Evolutionary conservation across 64 coral and sea anemone species (phyloP), one percentile per base, ranked within the genome.

Genomic region (Montipora cactus): DNA sequence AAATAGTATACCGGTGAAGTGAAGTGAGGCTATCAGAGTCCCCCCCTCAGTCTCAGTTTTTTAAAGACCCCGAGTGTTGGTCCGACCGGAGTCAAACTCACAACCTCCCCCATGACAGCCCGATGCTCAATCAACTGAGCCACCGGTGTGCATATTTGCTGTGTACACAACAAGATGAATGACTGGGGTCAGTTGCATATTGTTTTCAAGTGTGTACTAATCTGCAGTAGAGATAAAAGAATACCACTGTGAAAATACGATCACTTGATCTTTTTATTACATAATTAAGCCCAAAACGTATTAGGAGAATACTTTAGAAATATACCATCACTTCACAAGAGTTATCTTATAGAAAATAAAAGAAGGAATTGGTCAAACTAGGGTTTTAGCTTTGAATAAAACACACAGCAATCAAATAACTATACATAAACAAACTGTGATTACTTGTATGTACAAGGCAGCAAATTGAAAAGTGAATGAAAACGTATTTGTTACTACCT

Each of bases 181-280:
- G 37, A 37, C 37, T 37, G 37, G 37, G 37, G 37, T 37, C 37
- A 37, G 52, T 10, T 55, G 6, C 10, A 55, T 55, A 55, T 55
- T 55, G 10, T 7, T 55, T 55, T 55, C 52, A 7, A 7, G 52
- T 0, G 15, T 4, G 62, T 12, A 14, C 62, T 67, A 13, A 37
- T 37, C 37, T 37, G 37, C 62, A 67, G 16, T 15, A 67, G 16
- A 0, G 13, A 70, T 16, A 51, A 79, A 14, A 19, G 62, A 83
- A 67, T 18, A 46, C 10, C 50, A 67, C 18, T 46, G 13, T 3
- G 44, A 37, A 16, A 59, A 7, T 18, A 83, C 19, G 25, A 84
- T 49, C 16, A 44, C 28, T 19, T 84, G 81, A 84, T 84, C 81
- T 67, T 84, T 81, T 84, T 84, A 84, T 84, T 84, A 84, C 61